Evolutionary conservation across 2,797 vertebrate species (phyloP), one percentile per base, ranked within the genome.

Genomic region (Halcyon smyrnensis): DNA sequence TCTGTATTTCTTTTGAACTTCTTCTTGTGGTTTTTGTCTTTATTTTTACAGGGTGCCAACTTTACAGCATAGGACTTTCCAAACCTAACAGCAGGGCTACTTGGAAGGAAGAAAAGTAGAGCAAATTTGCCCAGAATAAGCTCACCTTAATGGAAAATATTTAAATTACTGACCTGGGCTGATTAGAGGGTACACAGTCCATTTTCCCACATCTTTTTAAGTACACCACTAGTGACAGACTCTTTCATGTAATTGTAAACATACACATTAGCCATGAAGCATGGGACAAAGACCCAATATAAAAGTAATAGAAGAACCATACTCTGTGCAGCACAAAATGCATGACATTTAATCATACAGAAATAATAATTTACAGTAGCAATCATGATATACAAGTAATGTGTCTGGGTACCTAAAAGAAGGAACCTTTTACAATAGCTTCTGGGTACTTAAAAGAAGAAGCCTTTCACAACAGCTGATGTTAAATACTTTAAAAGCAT

Each of bases 1-100:
- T 97, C 96, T 97, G 94, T 90, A 92, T 91, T 97, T 97, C 96
- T 98, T 98, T 98, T 98, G 98, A 98, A 98, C 98, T 98, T 97
- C 98, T 98, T 98, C 95, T 97, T 97, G 94, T 96, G 96, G 90
- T 97, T 97, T 98, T 97, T 98, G 97, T 97, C 97, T 97, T 97
- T 93, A 96, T 97, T 98, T 98, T 98, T 95, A 95, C 97, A 94
- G 95, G 96, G 97, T 96, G 96, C 96, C 97, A 91, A 91, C 95
- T 98, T 98, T 97, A 94, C 97, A 97, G 95, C 90, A 89, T 64
- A 96, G 96, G 96, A 96, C 91, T 97, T 97, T 89, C 94, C 97
- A 96, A 97, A 97, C 63, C 93, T 97, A 95, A 93, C 97, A 89
- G 93, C 91, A 84, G 97, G 97, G 84, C 83, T 93, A 91, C 95